Base-by-base conservation (phyloP, 1,140 invertebrate species). In the Monomorium pharaonis region DNA sequence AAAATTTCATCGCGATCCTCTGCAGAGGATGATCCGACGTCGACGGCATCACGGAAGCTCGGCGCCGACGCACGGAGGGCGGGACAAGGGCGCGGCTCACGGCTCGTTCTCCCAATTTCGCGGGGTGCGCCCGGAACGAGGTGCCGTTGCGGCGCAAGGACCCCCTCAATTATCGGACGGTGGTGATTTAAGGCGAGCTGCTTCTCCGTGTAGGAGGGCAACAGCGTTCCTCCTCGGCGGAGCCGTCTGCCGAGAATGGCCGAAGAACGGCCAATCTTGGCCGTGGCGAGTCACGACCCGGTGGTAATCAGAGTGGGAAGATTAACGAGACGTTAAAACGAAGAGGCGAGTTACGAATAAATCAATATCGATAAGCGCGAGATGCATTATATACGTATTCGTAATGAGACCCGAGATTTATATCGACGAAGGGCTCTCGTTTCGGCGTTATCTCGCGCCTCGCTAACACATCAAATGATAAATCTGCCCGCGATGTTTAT, bases 71-170 rank as follows among this genome's bases (percentile, higher is more conserved):
- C 89, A 88, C 89, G 88, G 91, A 90, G 89, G 92, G 91, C 89
- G 92, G 91, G 91, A 91, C 90, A 91, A 92, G 88, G 92, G 91
- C 88, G 90, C 90, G 92, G 90, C 90, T 63, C 89, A 92, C 63
- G 81, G 91, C 89, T 88, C 91, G 90, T 93, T 90, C 91, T 92
- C 90, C 91, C 92, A 92, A 93, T 93, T 93, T 93, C 88, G 90
- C 92, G 89, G 91, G 91, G 89, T 90, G 90, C 91, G 90, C 90
- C 91, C 60, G 87, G 75, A 92, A 93, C 89, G 92, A 92, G 92
- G 90, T 91, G 93, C 91, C 88, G 92, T 92, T 90, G 89, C 84
- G 86, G 84, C 78, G 86, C 89, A 92, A 92, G 88, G 88, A 91
- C 91, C 89, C 91, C 91, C 90, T 92, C 91, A 92, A 92, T 93